Percentiles rank a stretch among this genome's conserved stretches.
Evolutionary conservation across 2,888 invertebrate species (phyloP).

Genomic region (Syritta pipiens): DNA sequence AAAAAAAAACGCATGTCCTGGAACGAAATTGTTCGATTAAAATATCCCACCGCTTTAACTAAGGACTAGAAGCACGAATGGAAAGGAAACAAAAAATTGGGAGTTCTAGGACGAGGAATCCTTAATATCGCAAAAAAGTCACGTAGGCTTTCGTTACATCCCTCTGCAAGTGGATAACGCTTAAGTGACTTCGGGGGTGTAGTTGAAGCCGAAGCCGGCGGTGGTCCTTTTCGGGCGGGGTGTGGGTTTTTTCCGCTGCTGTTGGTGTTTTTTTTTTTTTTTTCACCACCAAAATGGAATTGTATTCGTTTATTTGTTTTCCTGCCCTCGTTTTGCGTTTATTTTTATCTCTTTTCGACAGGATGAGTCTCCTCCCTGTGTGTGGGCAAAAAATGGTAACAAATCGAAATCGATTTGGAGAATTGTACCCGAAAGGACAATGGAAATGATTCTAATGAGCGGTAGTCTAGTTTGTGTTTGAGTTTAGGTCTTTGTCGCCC

Average conservation of each 20-base stretch:
- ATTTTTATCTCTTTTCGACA: constrained; percentile 8
- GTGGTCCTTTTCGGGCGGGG: neutral
- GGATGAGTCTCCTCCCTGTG: neutral
- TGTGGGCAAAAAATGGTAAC: constrained; percentile 3
- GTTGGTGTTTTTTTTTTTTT: neutral
- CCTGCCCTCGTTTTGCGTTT: neutral
- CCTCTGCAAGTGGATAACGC: constrained; percentile 29
- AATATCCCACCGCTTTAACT: constrained; percentile 11
- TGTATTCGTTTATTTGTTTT: constrained; percentile 10
- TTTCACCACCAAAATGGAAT: neutral
- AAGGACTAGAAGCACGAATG: neutral
- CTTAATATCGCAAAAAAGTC: constrained; percentile 45
- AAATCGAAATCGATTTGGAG: constrained; percentile 42
- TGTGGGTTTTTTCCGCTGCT: too few relatives aligned
- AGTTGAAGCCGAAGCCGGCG: too few relatives aligned
- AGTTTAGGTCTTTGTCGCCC: too few relatives aligned
- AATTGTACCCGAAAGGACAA: constrained; percentile 7
- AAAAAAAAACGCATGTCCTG: constrained; percentile 2
- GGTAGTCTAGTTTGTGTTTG: too few relatives aligned
- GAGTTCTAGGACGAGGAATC: constrained; percentile 3
- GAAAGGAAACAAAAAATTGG: neutral
- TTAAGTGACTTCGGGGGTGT: constrained; percentile 36
- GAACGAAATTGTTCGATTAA: constrained; percentile 28
- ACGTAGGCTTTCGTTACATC: constrained; percentile 51
- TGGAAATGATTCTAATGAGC: constrained; percentile 17